These are phyloP conservation scores for Entomyzon cyanotis DNA, from an alignment of 2,113 vertebrate species.

Conservation along the genomic window DNA sequence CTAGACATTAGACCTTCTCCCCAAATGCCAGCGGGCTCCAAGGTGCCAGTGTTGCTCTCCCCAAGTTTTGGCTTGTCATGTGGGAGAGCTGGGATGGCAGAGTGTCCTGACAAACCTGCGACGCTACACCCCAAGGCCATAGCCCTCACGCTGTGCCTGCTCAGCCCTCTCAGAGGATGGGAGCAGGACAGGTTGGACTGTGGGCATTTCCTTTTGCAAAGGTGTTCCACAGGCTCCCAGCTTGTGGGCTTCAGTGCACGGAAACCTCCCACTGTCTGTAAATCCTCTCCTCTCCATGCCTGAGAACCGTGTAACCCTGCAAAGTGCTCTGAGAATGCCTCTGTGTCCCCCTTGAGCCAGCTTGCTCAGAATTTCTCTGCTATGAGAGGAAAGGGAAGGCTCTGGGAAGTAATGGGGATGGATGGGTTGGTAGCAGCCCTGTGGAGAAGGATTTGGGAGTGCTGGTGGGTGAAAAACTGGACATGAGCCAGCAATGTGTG, in stretches of 20 bases:
- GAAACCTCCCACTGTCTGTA: not conserved
- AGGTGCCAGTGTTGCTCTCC: not conserved
- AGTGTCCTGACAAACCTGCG: not conserved
- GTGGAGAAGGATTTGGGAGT: not conserved
- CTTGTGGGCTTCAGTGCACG: not conserved
- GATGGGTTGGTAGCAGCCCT: not conserved
- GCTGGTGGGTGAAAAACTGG: not conserved
- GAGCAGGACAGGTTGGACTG: not conserved
- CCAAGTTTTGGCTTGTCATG: not conserved
- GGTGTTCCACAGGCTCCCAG: not conserved
- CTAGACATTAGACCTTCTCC: too few relatives aligned
- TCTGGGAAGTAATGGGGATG: not conserved
- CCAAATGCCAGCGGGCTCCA: not conserved
- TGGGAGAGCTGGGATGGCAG: not conserved
- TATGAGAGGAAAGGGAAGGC: not conserved
- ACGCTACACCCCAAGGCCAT: not conserved
- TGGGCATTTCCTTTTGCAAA: not conserved
- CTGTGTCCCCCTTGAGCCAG: accelerated
- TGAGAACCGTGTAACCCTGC: accelerated
- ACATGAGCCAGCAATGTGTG: not conserved
- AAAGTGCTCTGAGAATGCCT: not conserved
- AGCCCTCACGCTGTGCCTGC: accelerated
- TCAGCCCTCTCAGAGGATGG: not conserved
- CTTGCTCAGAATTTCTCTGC: not conserved
- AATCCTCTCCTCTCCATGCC: not conserved